Conservation (phyloP, 2,797 vertebrate genomes). For the Epinephelus awoara region DNA sequence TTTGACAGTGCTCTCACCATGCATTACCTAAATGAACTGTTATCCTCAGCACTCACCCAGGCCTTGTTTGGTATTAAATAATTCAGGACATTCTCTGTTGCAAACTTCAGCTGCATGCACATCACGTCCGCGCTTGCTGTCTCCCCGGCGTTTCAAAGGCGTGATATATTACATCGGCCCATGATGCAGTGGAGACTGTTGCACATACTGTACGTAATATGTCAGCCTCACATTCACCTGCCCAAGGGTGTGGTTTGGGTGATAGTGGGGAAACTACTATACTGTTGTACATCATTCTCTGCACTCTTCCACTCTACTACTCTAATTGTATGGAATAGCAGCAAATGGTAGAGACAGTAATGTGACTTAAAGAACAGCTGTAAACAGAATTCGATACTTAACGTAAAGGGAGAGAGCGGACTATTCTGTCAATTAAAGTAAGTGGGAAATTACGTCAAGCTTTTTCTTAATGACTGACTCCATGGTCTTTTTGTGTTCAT, state of each 20-base stretch:
- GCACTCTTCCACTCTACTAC: background rate
- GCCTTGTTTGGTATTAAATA: constrained; percentile 83
- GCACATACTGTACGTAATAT: constrained; percentile 61
- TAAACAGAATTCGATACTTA: constrained; percentile 16
- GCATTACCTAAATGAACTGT: constrained; percentile 81
- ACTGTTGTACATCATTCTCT: constrained; percentile 34
- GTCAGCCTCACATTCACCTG: constrained; percentile 58
- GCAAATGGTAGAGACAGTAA: constrained; percentile 6
- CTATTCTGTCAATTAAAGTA: constrained; percentile 38
- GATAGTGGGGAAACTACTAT: constrained; percentile 25
- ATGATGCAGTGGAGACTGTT: constrained; percentile 64
- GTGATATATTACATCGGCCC: constrained; percentile 63
- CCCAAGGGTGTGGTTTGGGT: constrained; percentile 61
- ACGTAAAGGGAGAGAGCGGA: background rate
- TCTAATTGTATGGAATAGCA: constrained; percentile 13
- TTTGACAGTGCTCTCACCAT: constrained; percentile 69
- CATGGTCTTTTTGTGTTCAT: constrained; percentile 50
- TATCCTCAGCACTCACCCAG: constrained; percentile 73
- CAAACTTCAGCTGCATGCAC: constrained; percentile 75
- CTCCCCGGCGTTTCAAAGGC: constrained; percentile 66
- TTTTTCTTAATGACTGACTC: constrained; percentile 55
- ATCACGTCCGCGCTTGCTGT: constrained; percentile 68
- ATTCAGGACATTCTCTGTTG: constrained; percentile 78
- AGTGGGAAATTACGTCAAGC: constrained; percentile 47
- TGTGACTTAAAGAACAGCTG: constrained; percentile 27